Evolutionary conservation across 2,888 invertebrate species (phyloP), one percentile per base, ranked within the genome.

Genomic region (Leptarthrus brevirostris): DNA sequence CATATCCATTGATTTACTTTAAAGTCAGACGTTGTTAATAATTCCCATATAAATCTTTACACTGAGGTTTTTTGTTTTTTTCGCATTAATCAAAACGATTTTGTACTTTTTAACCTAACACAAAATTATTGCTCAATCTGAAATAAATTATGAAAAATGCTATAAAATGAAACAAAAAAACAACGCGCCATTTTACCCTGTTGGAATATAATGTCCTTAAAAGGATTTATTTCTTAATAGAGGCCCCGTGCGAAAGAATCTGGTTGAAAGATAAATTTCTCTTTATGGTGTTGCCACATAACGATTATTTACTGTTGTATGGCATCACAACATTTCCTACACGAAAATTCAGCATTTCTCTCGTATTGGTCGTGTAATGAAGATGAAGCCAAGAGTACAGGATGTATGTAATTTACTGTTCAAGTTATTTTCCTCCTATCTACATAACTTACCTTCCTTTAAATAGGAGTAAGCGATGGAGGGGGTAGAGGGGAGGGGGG

Each of bases 71-170:
- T 30, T 30, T 8, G 8, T 30, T 30, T 30, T 3, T 30, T 8
- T 30, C 30, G 8, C 30, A 40, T 40, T 40, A 12, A 40, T 40
- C 40, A 40, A 40, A 40, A 2, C 12, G 12, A 40, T 14, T 56
- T 56, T 56, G n/a, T 30, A 16, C 30, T 10, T 30, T 56, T 56
- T 14, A n/a, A n/a, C 36, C 36, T 34, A 58, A 58, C 36, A 20
- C 36, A n/a, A 18, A 20, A 24, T 56, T 56, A 30, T 30, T 56
- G 8, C 16, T 22, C 36, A 58, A 36, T 58, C 58, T 2, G 12
- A 58, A 34, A 34, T 12, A 12, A 58, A 58, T 58, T 36, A 58
- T 58, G 58, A 58, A 34, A 40, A 58, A 58, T 58, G 26, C 30
- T n/a, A 10, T 8, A 30, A 30, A 5, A 24, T 1, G 18, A 10